Evolutionary conservation across 35 echinoderm and acorn worm genomes (phyloP), one percentile per base, ranked within the genome.

Genomic region (Ophiothrix spiculata): DNA sequence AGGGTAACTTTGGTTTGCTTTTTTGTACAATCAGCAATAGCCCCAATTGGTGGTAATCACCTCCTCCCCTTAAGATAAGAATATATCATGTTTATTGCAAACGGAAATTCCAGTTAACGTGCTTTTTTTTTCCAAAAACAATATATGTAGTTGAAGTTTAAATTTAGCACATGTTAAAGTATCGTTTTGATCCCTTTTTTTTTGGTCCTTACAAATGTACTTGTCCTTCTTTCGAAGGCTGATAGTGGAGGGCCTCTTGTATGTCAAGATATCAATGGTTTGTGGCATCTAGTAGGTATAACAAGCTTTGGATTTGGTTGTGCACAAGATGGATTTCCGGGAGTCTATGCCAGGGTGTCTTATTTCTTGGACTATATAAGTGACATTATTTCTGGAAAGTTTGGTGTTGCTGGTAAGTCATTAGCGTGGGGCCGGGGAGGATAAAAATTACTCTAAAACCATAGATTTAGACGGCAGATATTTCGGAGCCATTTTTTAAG

Each of bases 231-330:
- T 75, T 64, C 36, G 31, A 64, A 92, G 90, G 90, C 84, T 14
- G 90, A 92, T 56, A 92, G 90, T 38, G 90, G 90, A 34, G 90
- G 90, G 76, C 90, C 90, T 0, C 36, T 92, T 11, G 63, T 92
- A 32, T 92, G 90, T 42, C 29, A 87, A 74, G 39, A 64, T 36
- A 19, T 36, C 21, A n/a, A 37, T 33, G 86, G 77, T 29, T 37
- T n/a, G 14, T 89, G 87, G 83, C 56, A 89, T 29, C 83, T 93
- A 31, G 82, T 90, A 14, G 92, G 92, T 31, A 33, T 82, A 1
- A 93, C 92, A 14, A 89, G 86, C 64, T 93, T 33, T 16, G 92
- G 92, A 33, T 42, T 82, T 19, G 87, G 92, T 32, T 93, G 92
- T 75, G 92, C 92, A 32, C 33, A 54, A 39, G 46, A 41, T 4